These are phyloP conservation scores for Gonatopus flavifemur DNA, from an alignment of 1,140 invertebrate genomes.

Conservation along the genomic window DNA sequence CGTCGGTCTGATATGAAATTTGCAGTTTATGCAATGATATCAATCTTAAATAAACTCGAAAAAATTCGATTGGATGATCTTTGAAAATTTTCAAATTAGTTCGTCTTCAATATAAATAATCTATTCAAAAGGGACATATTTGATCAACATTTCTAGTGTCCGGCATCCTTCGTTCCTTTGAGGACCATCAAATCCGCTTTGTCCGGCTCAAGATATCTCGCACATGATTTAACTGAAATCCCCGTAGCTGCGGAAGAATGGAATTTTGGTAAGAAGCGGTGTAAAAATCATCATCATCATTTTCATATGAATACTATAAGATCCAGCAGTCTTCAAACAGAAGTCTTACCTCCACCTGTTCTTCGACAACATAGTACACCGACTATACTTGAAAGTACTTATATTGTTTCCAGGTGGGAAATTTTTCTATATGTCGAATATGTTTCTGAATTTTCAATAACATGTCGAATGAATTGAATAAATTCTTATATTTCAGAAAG, in stretches of 20 bases:
- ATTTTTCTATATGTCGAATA: background rate
- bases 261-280: constrained; percentile 44
- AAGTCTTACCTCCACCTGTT: constrained; percentile 34
- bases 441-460: background rate
- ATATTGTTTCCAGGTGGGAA: constrained; percentile 19
- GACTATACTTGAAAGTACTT: constrained; percentile 32
- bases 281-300: constrained; percentile 36
- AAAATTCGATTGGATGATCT: background rate
- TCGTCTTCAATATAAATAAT: no score
- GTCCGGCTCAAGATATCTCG: constrained; percentile 62
- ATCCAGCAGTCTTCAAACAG: constrained; percentile 44
- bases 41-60: background rate
- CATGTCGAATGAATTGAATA: background rate
- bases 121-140: no score
- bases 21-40: background rate
- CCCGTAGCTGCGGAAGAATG: constrained; percentile 66
- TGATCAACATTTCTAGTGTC: constrained; percentile 29
- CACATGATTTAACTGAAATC: constrained; percentile 65
- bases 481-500: constrained; percentile 21
- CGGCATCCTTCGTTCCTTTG: constrained; percentile 46
- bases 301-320: constrained; percentile 46
- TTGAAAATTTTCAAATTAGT: no score
- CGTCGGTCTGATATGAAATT: background rate
- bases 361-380: constrained; percentile 39
- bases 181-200: constrained; percentile 50